These are phyloP conservation scores for Falco peregrinus DNA, from an alignment of 2,797 vertebrate species.

Conservation along the genomic window DNA sequence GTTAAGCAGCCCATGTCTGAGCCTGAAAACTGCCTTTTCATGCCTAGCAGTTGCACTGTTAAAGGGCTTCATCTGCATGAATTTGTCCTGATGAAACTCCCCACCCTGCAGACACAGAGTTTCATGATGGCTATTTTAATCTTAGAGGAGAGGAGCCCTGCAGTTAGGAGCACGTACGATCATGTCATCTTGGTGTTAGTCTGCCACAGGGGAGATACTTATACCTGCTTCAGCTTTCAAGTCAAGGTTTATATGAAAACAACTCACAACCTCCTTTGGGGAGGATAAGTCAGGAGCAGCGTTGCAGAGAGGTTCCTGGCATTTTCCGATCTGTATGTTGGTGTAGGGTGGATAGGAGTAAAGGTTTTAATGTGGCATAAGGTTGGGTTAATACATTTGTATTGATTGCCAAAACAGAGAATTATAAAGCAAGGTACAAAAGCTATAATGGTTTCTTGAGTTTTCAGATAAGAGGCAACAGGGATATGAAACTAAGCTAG, in stretches of 20 bases:
- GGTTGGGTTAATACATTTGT: background rate
- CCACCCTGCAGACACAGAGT: background rate
- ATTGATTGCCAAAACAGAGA: background rate
- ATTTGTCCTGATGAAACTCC: background rate
- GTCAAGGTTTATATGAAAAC: background rate
- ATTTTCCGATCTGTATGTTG: background rate
- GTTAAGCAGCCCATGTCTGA: background rate
- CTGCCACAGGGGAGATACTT: background rate
- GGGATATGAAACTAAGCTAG: background rate
- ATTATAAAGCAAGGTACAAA: background rate
- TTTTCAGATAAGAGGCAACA: background rate
- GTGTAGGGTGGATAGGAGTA: background rate
- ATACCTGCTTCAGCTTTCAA: background rate
- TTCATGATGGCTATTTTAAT: background rate
- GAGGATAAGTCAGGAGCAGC: background rate
- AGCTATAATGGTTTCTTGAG: background rate
- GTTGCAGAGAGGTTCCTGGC: accelerated
- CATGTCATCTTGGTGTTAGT: background rate
- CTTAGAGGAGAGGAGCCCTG: background rate
- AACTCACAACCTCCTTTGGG: background rate
- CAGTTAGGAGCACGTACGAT: background rate
- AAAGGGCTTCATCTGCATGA: background rate
- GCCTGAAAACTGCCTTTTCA: background rate
- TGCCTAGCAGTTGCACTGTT: accelerated
- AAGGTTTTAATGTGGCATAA: background rate